A percentile compares a stretch with the other conserved stretches of the same genome.
These are phyloP conservation scores for Pollenia amentaria DNA, from an alignment of 2,888 invertebrate species.

Conservation along the genomic window DNA sequence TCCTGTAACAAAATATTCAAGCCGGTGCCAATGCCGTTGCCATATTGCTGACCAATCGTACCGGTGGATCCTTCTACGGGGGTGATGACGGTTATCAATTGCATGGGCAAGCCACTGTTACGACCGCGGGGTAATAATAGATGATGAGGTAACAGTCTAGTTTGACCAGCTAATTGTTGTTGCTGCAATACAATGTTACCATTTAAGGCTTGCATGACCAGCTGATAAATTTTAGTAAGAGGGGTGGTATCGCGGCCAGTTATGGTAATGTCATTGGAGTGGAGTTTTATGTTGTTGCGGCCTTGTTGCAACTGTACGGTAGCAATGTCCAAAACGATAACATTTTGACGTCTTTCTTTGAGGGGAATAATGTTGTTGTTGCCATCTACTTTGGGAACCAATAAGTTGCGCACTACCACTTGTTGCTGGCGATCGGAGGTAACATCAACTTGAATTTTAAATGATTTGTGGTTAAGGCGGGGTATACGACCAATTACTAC, in stretches of 20 bases:
- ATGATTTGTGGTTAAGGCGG: conserved; percentile 89
- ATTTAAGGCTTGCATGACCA: conserved; percentile 84
- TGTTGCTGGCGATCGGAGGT: conserved; percentile 86
- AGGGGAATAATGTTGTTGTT: conserved; percentile 83
- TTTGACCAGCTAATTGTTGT: conserved; percentile 79
- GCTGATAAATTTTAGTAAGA: conserved; percentile 84
- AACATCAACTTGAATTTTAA: conserved; percentile 87
- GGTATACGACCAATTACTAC: conserved; percentile 79
- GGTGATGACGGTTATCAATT: conserved; percentile 87
- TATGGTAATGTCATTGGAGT: conserved; percentile 80
- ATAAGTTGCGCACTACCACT: conserved; percentile 87
- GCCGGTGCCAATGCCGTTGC: background rate
- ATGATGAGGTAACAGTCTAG: conserved; percentile 87
- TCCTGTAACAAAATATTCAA: conserved; percentile 74
- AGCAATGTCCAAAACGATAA: conserved; percentile 88
- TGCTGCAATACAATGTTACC: conserved; percentile 82
- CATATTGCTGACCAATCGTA: background rate
- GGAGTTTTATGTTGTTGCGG: conserved; percentile 81
- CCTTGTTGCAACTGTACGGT: conserved; percentile 86
- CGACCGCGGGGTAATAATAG: conserved; percentile 88
- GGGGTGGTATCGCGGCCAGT: conserved; percentile 86
- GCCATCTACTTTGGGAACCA: conserved; percentile 89
- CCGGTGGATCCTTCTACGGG: conserved; percentile 80
- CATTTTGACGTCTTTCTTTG: conserved; percentile 85
- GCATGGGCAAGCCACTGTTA: conserved; percentile 87